Base-by-base conservation (phyloP, 2,113 vertebrate genomes). In the Centropus bengalensis region DNA sequence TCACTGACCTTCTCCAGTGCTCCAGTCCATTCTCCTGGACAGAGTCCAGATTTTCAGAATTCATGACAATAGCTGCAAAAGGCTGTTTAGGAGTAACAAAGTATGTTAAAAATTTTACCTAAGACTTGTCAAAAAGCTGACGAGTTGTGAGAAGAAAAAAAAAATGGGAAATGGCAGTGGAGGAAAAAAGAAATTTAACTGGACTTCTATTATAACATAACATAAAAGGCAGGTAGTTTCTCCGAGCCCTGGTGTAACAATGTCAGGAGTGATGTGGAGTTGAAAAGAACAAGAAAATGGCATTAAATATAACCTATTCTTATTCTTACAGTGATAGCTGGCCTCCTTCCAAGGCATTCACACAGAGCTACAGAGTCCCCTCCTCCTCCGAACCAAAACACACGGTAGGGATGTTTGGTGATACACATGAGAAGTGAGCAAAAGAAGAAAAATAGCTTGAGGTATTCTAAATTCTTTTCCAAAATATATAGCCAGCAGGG, bases 401-500 rank as follows among this genome's bases (percentile, higher is more conserved):
- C 67, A 62, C 89, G 76, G 67, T 64, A 78, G 82, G 66, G 42
- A 78, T 73, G 36, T 94, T 93, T 95, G 42, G 51, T 79, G 75
- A 95, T 88, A 86, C 23, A 89, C 63, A 68, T 63, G n/a, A 96
- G 86, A 96, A 97, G 33, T 32, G 59, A 95, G 42, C 24, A 86
- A 76, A 94, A 93, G 79, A 92, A 91, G 75, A 28, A 89, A 82
- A 95, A 96, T 86, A 91, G 68, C 60, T 82, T 52, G 15, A 86
- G 42, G 52, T 66, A 77, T 92, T 81, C 91, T 82, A 96, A 95
- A 93, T 93, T 90, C 78, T 93, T 82, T 54, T 93, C 77, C 79
- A 93, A 96, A 97, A 92, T 74, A 91, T 55, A 92, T 60, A 92
- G 32, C 59, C 94, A 88, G 81, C 73, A 70, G 58, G 67, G 66